Evolutionary conservation across 2,113 vertebrate genomes (phyloP).

Genomic region (Sterna hirundo): DNA sequence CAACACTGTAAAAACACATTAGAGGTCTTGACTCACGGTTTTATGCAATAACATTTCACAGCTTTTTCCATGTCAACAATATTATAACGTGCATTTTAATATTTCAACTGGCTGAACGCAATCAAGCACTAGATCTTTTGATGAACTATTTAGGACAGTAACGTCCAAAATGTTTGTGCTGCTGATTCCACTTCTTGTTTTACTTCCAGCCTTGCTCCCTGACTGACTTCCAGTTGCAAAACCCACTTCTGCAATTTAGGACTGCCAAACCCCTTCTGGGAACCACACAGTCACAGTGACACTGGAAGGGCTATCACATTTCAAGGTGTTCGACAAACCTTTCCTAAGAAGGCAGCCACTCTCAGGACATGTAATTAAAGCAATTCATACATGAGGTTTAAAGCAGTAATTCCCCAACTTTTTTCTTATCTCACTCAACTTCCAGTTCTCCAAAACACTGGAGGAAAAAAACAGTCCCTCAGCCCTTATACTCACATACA

Average conservation of each 20-base stretch:
- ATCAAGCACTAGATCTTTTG: neutral
- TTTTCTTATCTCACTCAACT: neutral
- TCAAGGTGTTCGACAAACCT: neutral
- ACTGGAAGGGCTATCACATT: neutral
- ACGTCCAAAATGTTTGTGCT: neutral
- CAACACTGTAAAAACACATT: neutral
- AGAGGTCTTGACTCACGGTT: neutral
- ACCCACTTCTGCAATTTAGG: conserved; percentile 32
- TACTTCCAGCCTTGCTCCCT: neutral
- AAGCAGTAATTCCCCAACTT: neutral
- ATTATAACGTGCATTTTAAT: neutral
- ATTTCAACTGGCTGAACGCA: neutral
- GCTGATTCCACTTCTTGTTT: conserved; percentile 40
- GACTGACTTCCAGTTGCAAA: conserved; percentile 7
- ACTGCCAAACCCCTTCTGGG: neutral
- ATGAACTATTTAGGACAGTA: neutral
- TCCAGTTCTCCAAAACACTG: neutral
- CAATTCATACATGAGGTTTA: neutral
- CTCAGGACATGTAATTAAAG: neutral
- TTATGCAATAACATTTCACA: neutral
- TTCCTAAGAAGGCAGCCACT: neutral
- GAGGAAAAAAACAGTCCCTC: neutral
- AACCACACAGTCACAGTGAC: neutral
- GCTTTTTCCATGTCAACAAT: neutral
- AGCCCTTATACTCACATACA: neutral